Conservation (phyloP, 2,113 vertebrate genomes). For the Ia io region DNA sequence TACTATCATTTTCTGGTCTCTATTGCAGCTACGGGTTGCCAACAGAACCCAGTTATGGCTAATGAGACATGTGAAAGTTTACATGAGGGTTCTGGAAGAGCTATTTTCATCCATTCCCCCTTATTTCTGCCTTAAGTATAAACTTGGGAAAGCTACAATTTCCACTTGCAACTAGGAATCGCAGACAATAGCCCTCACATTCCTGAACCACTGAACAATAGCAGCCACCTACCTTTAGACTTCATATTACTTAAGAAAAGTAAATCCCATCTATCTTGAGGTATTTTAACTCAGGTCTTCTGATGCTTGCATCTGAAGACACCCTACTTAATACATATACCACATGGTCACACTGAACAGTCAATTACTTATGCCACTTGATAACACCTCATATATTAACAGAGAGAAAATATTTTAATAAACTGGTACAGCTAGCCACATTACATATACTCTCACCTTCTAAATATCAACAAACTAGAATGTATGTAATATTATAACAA, state of each 20-base stretch:
- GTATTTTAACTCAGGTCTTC: not conserved
- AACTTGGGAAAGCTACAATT: not conserved
- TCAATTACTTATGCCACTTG: not conserved
- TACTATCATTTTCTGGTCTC: not conserved
- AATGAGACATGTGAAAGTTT: not conserved
- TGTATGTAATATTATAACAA: not conserved
- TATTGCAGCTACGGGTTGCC: not conserved
- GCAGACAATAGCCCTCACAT: not conserved
- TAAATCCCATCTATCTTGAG: not conserved
- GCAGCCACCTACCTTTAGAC: not conserved
- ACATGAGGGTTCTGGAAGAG: not conserved
- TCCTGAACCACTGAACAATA: not conserved
- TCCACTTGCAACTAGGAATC: not conserved
- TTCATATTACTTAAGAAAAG: not conserved
- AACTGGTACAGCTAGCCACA: not conserved
- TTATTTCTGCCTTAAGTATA: conserved; percentile 19
- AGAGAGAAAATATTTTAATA: conserved; percentile 23
- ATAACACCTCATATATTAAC: not conserved
- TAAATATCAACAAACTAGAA: not conserved
- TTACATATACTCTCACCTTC: not conserved
- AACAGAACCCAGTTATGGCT: not conserved
- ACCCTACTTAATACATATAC: not conserved
- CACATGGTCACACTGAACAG: not conserved
- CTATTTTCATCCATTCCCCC: not conserved
- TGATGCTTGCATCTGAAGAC: not conserved